Conservation (phyloP, 2,888 invertebrate species). For the Protonemura montana region DNA sequence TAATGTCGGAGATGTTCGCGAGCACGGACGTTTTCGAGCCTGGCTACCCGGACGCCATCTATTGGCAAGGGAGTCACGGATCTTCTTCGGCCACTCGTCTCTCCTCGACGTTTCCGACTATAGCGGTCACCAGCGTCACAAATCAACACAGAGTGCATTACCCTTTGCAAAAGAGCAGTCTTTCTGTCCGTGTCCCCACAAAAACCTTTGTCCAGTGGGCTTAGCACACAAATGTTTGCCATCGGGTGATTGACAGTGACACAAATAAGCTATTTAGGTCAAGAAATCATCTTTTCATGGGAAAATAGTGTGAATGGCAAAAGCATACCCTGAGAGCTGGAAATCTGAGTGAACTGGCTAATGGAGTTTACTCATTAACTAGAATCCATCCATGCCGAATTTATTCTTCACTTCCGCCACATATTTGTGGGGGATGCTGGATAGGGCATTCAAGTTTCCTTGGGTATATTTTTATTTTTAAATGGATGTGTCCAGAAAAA, state of each 20-base stretch:
- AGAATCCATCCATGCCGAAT: neutral
- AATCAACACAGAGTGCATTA: neutral
- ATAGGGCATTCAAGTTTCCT: no score
- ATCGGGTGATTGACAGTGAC: neutral
- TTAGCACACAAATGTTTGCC: neutral
- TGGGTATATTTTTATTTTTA: no score
- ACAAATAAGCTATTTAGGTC: neutral
- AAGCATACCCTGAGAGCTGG: neutral
- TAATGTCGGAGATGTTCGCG: no score
- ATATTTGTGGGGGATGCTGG: neutral
- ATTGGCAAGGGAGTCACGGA: no score
- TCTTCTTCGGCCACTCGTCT: no score
- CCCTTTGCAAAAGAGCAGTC: neutral
- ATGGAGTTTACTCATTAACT: constrained; percentile 7
- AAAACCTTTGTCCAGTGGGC: neutral
- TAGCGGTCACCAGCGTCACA: neutral
- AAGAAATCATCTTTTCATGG: neutral
- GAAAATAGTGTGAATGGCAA: neutral
- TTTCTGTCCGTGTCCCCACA: neutral
- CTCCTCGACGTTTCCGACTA: no score
- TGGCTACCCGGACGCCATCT: no score
- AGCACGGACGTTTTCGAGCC: no score
- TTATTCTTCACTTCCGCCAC: neutral
- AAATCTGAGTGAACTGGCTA: neutral
- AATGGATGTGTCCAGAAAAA: no score